Base-by-base conservation (phyloP, 1,140 invertebrate species). In the Metaphire vulgaris region DNA sequence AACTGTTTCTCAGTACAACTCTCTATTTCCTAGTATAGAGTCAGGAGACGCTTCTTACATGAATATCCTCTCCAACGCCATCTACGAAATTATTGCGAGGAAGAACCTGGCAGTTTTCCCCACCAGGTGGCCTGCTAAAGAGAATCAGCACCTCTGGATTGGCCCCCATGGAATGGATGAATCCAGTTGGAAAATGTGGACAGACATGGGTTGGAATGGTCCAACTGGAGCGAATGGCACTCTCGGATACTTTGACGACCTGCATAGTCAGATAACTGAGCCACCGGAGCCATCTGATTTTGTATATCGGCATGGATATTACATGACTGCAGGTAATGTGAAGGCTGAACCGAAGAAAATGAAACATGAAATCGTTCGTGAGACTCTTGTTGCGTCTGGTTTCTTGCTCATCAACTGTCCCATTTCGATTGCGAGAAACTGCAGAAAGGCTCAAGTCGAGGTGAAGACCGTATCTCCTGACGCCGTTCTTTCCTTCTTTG, bases 361-460 rank as follows among this genome's bases (percentile, higher is more conserved):
- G 41, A n/a, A n/a, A n/a, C 21, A 6, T 56, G 41, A 6, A 56
- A 21, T 56, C 21, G 41, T 56, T 56, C 6, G 76, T n/a, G 33
- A 64, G 1, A 71, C 66, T 16, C 33, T 77, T 15, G 28, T 77
- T 14, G 16, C 70, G 1, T 72, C 26, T n/a, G 76, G 76, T 1
- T 77, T 77, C 64, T 66, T 74, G 32, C 56, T 77, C 14, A 28
- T 77, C 31, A 65, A 74, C 0, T 69, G 41, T 2, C 76, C 76
- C 34, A 31, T 33, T n/a, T 29, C 33, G 15, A 64, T 77, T 29
- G 73, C 31, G 29, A 69, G 67, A 1, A 33, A 14, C 33, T 77
- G 73, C 56, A 29, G 26, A 28, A 26, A 28, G 21, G 71, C 71
- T n/a, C 41, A 33, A 12, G 76, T 77, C 14, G 29, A 74, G 29